A percentile compares a stretch with the other conserved stretches of the same genome.
These are phyloP conservation scores for Gobius niger DNA, from an alignment of 2,113 vertebrate genomes.

Conservation along the genomic window DNA sequence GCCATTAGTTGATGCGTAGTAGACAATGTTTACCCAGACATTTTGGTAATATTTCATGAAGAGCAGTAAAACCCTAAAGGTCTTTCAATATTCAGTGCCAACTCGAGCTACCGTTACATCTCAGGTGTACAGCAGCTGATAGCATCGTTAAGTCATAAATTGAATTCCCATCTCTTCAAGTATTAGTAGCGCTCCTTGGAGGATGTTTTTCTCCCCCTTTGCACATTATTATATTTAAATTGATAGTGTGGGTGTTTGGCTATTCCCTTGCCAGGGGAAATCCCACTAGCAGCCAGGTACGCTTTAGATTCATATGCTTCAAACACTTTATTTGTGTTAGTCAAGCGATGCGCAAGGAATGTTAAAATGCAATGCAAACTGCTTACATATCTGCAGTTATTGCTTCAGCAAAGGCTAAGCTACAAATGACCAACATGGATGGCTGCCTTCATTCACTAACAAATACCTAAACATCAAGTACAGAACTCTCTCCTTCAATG, in stretches of 20 bases:
- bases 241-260: constrained; percentile 17
- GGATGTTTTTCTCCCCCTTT: constrained; percentile 35
- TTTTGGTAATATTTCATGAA: too few species aligned
- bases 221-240: constrained; percentile 38
- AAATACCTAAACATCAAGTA: constrained; percentile 5
- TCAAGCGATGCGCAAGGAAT: not conserved
- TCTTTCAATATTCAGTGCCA: constrained; percentile 16
- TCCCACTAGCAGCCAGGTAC: not conserved
- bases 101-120: constrained; percentile 28
- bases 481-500: constrained; percentile 23
- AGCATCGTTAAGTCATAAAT: constrained; percentile 41
- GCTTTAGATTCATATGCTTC: not conserved
- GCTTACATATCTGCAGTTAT: not conserved
- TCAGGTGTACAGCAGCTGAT: constrained; percentile 55
- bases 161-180: constrained; percentile 53
- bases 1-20: too few species aligned
- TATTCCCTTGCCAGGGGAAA: constrained; percentile 18
- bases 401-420: not conserved
- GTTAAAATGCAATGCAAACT: not conserved
- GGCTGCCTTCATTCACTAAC: not conserved
- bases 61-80: not conserved
- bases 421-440: not conserved
- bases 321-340: not conserved
- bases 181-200: constrained; percentile 40
- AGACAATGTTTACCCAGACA: too few species aligned